Conservation (phyloP, 2,888 invertebrate species). For the Deroplatys truncata region DNA sequence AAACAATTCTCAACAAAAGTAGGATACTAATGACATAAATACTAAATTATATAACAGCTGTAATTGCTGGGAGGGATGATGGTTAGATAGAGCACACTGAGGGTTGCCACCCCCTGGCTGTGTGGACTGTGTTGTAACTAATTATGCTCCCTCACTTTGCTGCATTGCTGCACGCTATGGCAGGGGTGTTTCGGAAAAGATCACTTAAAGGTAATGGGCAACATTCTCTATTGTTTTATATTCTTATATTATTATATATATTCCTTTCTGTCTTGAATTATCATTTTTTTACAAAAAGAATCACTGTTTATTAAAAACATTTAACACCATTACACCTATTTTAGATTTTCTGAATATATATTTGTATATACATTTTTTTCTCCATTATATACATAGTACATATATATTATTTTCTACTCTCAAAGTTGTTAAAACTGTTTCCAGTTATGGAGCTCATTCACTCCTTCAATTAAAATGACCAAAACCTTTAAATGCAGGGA, state of each 20-base stretch:
- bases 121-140: conserved; percentile 28
- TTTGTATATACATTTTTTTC: conserved; percentile 6
- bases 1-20: too few relatives aligned
- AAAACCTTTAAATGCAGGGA: background rate
- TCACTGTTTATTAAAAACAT: conserved; percentile 21
- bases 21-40: too few relatives aligned
- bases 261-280: conserved; percentile 33
- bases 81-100: background rate
- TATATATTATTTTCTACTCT: conserved; percentile 3
- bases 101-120: conserved; percentile 26
- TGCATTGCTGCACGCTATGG: conserved; percentile 39
- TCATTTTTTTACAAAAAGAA: conserved; percentile 21
- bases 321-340: conserved; percentile 31
- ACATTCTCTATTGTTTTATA: conserved; percentile 29
- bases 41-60: too few relatives aligned
- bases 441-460: background rate
- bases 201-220: conserved; percentile 84
- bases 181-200: conserved; percentile 95
- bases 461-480: background rate
- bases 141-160: conserved; percentile 36
- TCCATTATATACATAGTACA: background rate
- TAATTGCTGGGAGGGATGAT: too few relatives aligned
- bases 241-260: conserved; percentile 30
- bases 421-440: conserved; percentile 25
- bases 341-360: conserved; percentile 23